phyloP scores from a whole-genome alignment of 2,888 invertebrate species.

The Melolontha melolontha region DNA sequence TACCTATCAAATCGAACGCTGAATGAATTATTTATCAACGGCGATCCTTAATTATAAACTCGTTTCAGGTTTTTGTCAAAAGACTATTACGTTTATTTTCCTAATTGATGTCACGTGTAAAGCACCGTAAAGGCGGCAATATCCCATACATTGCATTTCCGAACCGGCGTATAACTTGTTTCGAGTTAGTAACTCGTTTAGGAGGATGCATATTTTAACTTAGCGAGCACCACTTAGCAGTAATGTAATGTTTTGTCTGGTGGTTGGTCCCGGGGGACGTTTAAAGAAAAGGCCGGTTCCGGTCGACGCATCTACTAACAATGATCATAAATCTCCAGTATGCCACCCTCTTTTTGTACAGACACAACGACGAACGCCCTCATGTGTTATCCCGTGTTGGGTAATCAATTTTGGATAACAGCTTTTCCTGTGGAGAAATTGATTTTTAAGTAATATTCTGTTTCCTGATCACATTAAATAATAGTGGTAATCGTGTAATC shows the following conservation, averaged over 20 bases:
- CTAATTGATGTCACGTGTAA: constrained; percentile 35
- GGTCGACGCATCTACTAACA: constrained; percentile 60
- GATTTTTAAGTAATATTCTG: not conserved
- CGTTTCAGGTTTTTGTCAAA: constrained; percentile 18
- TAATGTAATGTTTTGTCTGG: constrained; percentile 64
- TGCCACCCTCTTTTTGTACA: constrained; percentile 42
- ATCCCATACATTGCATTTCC: constrained; percentile 25
- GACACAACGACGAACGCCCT: constrained; percentile 40
- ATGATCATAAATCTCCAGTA: constrained; percentile 58
- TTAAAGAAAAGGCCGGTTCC: constrained; percentile 56
- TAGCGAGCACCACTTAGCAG: constrained; percentile 55
- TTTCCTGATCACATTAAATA: no score
- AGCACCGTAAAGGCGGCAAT: constrained; percentile 2
- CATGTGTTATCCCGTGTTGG: constrained; percentile 39
- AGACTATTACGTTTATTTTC: constrained; percentile 22
- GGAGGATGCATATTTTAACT: constrained; percentile 43
- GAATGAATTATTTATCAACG: constrained; percentile 25
- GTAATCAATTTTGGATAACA: constrained; percentile 53
- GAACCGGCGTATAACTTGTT: constrained; percentile 28
- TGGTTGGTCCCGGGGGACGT: constrained; percentile 57
- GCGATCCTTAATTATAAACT: constrained; percentile 19
- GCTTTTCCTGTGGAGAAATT: constrained; percentile 25
- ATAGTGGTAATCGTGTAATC: no score
- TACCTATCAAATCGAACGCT: constrained; percentile 19
- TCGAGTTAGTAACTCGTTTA: constrained; percentile 39